Evolutionary conservation across 2,888 invertebrate genomes (phyloP), one percentile per base, ranked within the genome.

Genomic region (Acronicta alni): DNA sequence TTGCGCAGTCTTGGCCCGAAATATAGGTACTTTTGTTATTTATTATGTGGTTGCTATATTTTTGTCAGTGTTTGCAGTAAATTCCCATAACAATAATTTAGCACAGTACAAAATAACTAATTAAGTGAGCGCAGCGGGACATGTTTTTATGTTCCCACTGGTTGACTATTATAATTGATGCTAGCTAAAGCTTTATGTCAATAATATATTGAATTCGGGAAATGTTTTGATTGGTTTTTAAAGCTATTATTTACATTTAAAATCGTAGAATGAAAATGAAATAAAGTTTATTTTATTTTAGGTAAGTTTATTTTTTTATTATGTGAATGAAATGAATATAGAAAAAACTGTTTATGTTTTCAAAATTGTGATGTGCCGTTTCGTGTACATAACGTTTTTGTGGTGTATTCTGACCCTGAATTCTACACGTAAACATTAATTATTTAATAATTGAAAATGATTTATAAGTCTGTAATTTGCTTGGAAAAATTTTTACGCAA

Each of bases 121-220:
- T 72, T 65, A 63, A 75, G 55, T 32, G 18, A 37, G 46, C 68
- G 43, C 72, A 37, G 59, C 77, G 48, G 68, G 67, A 51, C 75
- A 52, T 62, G 61, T 66, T 66, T 73, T 67, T 72, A 72, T 65
- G 65, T 65, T 53, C 42, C 57, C 48, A 48, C 44, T 59, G 53
- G 23, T 43, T 54, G 43, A 69, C 59, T 54, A 51, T 62, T 54
- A 69, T n/a, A n/a, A n/a, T 67, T 64, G 67, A 76, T 61, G 45
- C 63, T 65, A 46, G 60, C 52, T 56, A 63, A 57, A 66, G 57
- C 52, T 67, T 65, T 64, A 65, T 61, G 59, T 60, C 56, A 51
- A 67, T 74, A 67, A 72, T 57, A 62, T 64, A 43, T 61, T 65
- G 52, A 52, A 51, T 63, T 62, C 41, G 17, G 42, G 41, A 63